Conservation (phyloP, 2,888 invertebrate species). For the Drosophila monieri region DNA sequence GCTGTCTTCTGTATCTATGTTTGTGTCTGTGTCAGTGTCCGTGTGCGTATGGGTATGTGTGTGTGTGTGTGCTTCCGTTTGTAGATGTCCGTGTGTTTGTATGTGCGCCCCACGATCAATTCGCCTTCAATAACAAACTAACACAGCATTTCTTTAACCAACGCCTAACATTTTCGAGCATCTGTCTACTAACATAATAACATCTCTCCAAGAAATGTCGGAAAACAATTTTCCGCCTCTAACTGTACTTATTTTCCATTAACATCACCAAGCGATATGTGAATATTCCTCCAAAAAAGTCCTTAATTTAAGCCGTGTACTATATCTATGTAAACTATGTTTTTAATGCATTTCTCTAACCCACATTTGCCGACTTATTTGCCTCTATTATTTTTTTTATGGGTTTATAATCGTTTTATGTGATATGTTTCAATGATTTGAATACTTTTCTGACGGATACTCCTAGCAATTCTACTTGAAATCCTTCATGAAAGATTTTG, state of each 20-base stretch:
- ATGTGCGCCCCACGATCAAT: constrained; percentile 20
- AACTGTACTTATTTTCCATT: constrained; percentile 2
- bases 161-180: constrained; percentile 16
- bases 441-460: neutral
- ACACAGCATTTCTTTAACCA: constrained; percentile 22
- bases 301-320: neutral
- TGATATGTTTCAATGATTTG: neutral
- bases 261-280: neutral
- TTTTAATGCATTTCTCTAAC: neutral
- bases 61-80: constrained; percentile 30
- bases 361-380: constrained; percentile 12
- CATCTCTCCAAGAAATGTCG: neutral
- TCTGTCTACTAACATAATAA: constrained; percentile 31
- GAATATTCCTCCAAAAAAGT: neutral
- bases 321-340: neutral
- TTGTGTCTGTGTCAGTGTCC: constrained; percentile 43
- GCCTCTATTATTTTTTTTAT: neutral
- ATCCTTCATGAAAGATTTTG: neutral
- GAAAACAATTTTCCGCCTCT: neutral
- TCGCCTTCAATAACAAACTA: constrained; percentile 18
- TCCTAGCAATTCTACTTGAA: neutral
- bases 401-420: neutral
- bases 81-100: constrained; percentile 33
- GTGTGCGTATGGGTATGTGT: constrained; percentile 40
- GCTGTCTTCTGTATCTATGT: constrained; percentile 59